A percentile compares a stretch with the other conserved stretches of the same genome.
Evolutionary conservation across 2,888 invertebrate species (phyloP).

Genomic region (Pseudococcus jackbeardsleyi): DNA sequence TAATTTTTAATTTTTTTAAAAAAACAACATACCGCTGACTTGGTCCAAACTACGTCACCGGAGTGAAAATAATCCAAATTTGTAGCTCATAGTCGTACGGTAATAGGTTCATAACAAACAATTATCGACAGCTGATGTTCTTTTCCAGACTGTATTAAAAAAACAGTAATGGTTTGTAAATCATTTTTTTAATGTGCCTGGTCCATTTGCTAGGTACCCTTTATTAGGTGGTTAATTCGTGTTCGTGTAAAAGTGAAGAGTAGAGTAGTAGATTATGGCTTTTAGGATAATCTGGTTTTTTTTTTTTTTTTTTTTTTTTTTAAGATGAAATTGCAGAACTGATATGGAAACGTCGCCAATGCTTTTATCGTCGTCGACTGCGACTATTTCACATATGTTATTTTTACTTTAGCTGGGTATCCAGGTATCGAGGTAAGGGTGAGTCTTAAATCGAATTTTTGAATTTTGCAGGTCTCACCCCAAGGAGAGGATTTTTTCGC

Average conservation of each 20-base stretch:
- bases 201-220: slow-evolving; percentile 46
- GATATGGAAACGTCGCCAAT: not conserved
- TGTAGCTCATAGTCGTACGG: not conserved
- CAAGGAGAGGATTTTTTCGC: too few species aligned
- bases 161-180: slow-evolving; percentile 51
- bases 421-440: too few species aligned
- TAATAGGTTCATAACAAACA: not conserved
- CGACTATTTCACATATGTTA: not conserved
- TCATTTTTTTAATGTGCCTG: slow-evolving; percentile 32
- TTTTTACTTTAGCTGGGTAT: not conserved
- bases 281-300: not conserved
- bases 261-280: not conserved
- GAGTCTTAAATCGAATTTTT: too few species aligned
- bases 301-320: slow-evolving; percentile 10
- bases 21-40: slow-evolving; percentile 28
- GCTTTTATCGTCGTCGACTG: slow-evolving; percentile 5
- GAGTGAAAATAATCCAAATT: slow-evolving; percentile 36
- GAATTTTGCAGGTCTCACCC: too few species aligned
- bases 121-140: slow-evolving; percentile 46
- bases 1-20: slow-evolving; percentile 37
- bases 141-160: slow-evolving; percentile 8
- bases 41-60: not conserved
- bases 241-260: not conserved
- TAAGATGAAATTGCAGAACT: slow-evolving; percentile 4
- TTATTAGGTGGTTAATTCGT: slow-evolving; percentile 41